Base-by-base conservation (phyloP, 35 echinoderm and acorn worm species). In the Ophiothrix spiculata region DNA sequence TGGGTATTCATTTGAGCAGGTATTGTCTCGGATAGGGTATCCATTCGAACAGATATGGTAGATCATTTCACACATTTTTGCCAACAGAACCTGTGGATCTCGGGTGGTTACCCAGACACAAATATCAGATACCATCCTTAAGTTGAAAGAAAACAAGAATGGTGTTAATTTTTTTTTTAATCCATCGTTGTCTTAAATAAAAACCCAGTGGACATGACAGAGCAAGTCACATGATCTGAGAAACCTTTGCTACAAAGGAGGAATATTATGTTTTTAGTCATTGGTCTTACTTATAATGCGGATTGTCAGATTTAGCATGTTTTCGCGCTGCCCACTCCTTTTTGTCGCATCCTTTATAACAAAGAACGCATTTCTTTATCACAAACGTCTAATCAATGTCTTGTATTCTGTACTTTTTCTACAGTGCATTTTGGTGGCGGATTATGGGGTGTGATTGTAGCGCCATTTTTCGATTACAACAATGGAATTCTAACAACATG, bases 391-490 rank as follows among this genome's bases (percentile, higher is more conserved):
- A n/a, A 76, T 3, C 25, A 46, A 35, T 80, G 38, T 37, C 76
- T 13, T 35, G 19, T 77, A 8, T 83, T 38, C 36, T 76, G 37
- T 35, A 3, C 0, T 83, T 54, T 33, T 31, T 84, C 12, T 54
- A 32, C 38, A 92, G 94, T 96, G 39, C 94, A 96, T 75, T 76
- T 96, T 11, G 90, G 94, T 37, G 85, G 94, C 6, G 94, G 94
- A 0, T 40, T 87, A 19, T 87, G 90, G 49, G 94, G 94, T 33
- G 79, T 92, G 0, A 39, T 96, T 0, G 77, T 83, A 36, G 78
- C 74, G 8, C 90, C 94, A 17, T 39, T 96, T 33, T 86, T 92
- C 23, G 74, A 86, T 54, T 41, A 35, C 17, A 35, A 86, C 3
- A 78, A 77, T 17, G 94, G 94, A 13, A 83, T 96, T 10, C 38